Evolutionary conservation across 2,888 invertebrate species (phyloP), one percentile per base, ranked within the genome.

Genomic region (Euzophera pinguis): DNA sequence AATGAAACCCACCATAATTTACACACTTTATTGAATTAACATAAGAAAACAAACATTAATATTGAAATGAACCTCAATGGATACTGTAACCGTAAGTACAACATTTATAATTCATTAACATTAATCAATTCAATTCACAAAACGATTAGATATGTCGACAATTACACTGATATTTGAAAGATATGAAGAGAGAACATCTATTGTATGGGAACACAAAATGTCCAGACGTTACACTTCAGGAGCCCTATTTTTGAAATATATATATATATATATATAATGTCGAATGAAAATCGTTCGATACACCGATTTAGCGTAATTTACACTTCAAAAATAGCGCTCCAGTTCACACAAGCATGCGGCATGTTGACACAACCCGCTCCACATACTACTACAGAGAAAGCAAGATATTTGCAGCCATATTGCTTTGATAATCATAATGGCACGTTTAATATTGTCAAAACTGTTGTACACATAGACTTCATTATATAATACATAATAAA

Each of bases 21-120:
- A 91, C 90, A 90, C 90, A 90, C 90, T 91, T 91, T 91, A 90
- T 90, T 91, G 82, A 89, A 85, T 78, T 82, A 90, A 89, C 87
- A 81, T 88, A 90, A 87, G 79, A 88, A 90, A 89, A 86, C 84
- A 88, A 89, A 87, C 80, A 81, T 83, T 78, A 73, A 78, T 82
- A 81, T 81, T 73, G 77, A 86, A 87, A 85, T 81, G 69, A 86
- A 84, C 71, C 72, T 78, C 77, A 74, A 78, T 81, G 79, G 81
- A 3, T 80, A 84, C 81, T 86, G 84, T 82, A 77, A 85, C 81
- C 84, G 76, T 84, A 85, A 84, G 78, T 85, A 89, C 88, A 89
- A 87, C 86, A 85, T 84, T 88, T 74, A 86, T 84, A 77, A 79
- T 76, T 71, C 69, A 78, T 67, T 81, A 87, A 88, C 82, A 86